A percentile compares a stretch with the other conserved stretches of the same genome.
Evolutionary conservation across 2,888 invertebrate species (phyloP).

Genomic region (Nephrocerus scutellatus): DNA sequence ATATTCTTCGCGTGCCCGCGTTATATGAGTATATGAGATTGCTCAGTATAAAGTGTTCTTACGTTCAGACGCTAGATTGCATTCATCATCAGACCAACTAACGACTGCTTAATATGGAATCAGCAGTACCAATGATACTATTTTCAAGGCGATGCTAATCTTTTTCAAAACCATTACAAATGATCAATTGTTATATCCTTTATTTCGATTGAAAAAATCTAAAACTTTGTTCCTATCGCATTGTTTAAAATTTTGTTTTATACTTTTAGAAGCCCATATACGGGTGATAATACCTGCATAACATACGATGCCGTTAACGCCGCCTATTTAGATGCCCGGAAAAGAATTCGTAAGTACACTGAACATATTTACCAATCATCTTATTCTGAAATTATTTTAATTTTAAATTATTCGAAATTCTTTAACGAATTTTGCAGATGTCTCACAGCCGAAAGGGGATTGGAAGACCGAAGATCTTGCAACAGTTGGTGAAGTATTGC

Average conservation of each 20-base stretch:
- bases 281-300: constrained; percentile 72
- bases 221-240: constrained; percentile 7
- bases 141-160: too few species aligned
- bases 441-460: constrained; percentile 70
- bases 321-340: constrained; percentile 79
- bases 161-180: too few species aligned
- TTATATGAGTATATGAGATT: too few species aligned
- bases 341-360: constrained; percentile 72
- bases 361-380: too few species aligned
- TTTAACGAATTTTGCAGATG: constrained; percentile 59
- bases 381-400: too few species aligned
- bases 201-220: constrained; percentile 13
- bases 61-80: too few species aligned
- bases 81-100: too few species aligned
- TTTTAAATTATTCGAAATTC: too few species aligned
- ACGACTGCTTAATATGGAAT: too few species aligned
- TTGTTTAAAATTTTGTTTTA: constrained; percentile 12
- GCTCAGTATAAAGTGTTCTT: too few species aligned
- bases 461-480: constrained; percentile 82
- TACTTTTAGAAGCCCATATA: constrained; percentile 43
- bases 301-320: constrained; percentile 85
- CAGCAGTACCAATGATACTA: too few species aligned
- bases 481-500: constrained; percentile 75
- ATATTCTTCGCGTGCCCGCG: too few species aligned
- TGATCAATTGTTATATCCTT: neutral